phyloP scores from a whole-genome alignment of 53 echinoderm and acorn worm genomes.

The Holothuria leucospilota region DNA sequence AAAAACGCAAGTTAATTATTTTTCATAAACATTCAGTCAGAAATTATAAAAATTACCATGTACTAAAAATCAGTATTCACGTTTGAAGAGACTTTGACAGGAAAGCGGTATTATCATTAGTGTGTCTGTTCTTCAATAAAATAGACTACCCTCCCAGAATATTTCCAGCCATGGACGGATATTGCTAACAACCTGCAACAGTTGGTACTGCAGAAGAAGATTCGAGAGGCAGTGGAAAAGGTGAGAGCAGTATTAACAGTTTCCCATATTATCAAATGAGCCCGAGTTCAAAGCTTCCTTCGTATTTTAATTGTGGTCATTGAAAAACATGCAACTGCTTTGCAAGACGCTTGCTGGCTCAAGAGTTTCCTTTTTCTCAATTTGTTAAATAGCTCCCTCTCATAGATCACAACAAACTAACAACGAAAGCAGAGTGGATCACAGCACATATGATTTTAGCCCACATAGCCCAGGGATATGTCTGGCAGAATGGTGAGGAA shows the following conservation, averaged over 20 bases:
- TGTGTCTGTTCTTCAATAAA: not conserved
- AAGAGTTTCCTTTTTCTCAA: not conserved
- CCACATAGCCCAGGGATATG: slow-evolving; percentile 67
- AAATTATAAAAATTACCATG: too few relatives aligned
- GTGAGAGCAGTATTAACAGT: slow-evolving; percentile 18
- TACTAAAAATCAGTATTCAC: too few relatives aligned
- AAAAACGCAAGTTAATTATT: too few relatives aligned
- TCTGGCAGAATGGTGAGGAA: slow-evolving; percentile 83
- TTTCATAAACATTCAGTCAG: too few relatives aligned
- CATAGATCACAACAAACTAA: slow-evolving; percentile 70
- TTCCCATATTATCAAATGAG: too few relatives aligned
- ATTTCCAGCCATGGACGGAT: slow-evolving; percentile 78
- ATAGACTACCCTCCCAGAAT: slow-evolving; percentile 67
- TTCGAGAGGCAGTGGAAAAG: slow-evolving; percentile 71
- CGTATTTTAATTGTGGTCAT: too few relatives aligned
- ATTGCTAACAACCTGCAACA: slow-evolving; percentile 62
- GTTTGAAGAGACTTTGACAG: too few relatives aligned
- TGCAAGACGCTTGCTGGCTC: too few relatives aligned
- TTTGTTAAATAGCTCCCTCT: slow-evolving; percentile 69
- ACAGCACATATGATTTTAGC: slow-evolving; percentile 70
- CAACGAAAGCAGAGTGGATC: slow-evolving; percentile 58
- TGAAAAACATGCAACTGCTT: too few relatives aligned
- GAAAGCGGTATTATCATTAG: too few relatives aligned
- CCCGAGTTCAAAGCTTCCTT: too few relatives aligned
- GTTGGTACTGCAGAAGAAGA: slow-evolving; percentile 56